Evolutionary conservation across 2,113 vertebrate species (phyloP).

Genomic region (Protomyctophum bolini): DNA sequence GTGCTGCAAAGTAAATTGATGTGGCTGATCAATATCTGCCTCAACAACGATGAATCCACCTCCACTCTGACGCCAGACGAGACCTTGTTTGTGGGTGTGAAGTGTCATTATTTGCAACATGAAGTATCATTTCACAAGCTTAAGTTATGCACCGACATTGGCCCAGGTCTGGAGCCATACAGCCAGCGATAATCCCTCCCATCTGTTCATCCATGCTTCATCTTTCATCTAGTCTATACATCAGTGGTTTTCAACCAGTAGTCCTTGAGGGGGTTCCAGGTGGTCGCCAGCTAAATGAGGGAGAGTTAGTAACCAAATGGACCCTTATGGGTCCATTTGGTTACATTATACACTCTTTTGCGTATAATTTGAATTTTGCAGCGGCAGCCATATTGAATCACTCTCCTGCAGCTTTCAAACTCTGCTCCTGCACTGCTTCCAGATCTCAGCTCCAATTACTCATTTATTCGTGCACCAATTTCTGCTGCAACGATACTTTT

Average conservation of each 20-base stretch:
- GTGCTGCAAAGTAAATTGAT: background rate
- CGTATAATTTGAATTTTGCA: too few relatives aligned
- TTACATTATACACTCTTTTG: background rate
- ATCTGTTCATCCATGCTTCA: background rate
- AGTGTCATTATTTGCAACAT: slow-evolving; percentile 21
- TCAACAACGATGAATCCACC: background rate
- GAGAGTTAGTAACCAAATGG: too few relatives aligned
- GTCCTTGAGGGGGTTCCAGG: too few relatives aligned
- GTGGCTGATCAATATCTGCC: background rate
- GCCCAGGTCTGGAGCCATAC: background rate
- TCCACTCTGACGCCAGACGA: background rate
- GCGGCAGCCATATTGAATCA: too few relatives aligned
- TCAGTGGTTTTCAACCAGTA: too few relatives aligned
- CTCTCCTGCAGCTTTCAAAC: too few relatives aligned
- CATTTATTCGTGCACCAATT: too few relatives aligned
- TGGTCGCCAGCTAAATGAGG: too few relatives aligned
- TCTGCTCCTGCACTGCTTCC: too few relatives aligned
- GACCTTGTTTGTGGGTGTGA: slow-evolving; percentile 1
- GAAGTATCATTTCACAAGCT: background rate
- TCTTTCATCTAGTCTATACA: background rate
- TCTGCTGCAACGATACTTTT: too few relatives aligned
- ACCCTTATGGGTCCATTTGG: too few relatives aligned
- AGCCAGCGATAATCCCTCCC: background rate
- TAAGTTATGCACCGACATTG: background rate
- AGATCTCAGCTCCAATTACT: too few relatives aligned